Evolutionary conservation across 2,888 invertebrate genomes (phyloP).

Genomic region (Criorhina ranunculi): DNA sequence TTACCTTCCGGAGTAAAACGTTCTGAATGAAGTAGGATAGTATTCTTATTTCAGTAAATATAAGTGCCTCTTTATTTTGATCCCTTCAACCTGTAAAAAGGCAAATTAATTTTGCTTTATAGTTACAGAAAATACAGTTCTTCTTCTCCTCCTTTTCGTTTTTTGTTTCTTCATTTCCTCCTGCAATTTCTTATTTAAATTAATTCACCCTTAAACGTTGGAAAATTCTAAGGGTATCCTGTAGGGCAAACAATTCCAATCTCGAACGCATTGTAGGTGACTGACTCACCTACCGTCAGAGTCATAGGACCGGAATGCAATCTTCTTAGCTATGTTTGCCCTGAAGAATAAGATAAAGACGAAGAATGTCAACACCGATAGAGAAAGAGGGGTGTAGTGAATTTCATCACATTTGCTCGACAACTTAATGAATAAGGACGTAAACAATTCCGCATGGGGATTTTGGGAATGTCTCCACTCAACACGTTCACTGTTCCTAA

Average conservation of each 20-base stretch:
- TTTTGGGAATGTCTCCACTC: background rate
- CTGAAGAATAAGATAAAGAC: constrained; percentile 16
- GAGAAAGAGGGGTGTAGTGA: background rate
- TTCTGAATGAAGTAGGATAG: constrained; percentile 8
- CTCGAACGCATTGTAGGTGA: constrained; percentile 9
- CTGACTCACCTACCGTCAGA: background rate
- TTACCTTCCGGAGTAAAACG: constrained; percentile 31
- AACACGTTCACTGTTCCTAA: constrained; percentile 14
- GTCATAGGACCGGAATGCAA: constrained; percentile 32
- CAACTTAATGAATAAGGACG: background rate
- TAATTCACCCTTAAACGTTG: constrained; percentile 29
- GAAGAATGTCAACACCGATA: constrained; percentile 33
- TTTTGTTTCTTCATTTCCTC: constrained; percentile 6
- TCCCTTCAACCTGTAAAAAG: constrained; percentile 49
- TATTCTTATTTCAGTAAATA: constrained; percentile 36
- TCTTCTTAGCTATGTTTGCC: constrained; percentile 55
- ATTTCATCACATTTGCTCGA: background rate
- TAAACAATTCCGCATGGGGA: background rate
- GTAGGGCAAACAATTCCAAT: constrained; percentile 25
- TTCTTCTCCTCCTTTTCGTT: background rate
- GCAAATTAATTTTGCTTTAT: constrained; percentile 46
- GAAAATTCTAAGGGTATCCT: constrained; percentile 13
- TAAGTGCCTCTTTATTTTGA: constrained; percentile 54
- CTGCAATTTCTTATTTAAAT: constrained; percentile 55
- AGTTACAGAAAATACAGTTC: constrained; percentile 36